Conservation (phyloP, 2,888 invertebrate species). For the Phrixothrix hirtus region DNA sequence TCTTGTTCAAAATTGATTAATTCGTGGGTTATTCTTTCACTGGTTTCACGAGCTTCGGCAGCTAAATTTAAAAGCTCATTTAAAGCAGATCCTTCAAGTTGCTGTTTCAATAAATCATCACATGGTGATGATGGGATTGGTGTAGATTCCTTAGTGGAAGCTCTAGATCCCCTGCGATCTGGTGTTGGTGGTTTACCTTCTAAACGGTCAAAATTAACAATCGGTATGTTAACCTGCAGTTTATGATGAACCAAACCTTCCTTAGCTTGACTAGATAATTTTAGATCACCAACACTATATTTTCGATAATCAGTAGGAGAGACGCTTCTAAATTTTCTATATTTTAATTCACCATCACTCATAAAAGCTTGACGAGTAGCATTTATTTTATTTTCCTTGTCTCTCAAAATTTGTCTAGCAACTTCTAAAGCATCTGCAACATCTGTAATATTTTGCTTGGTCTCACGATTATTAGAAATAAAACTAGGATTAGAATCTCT, state of each 20-base stretch:
- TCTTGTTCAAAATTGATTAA: constrained; percentile 51
- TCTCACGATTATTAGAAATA: constrained; percentile 34
- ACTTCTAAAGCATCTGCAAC: constrained; percentile 57
- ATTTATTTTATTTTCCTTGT: constrained; percentile 51
- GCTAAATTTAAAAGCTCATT: constrained; percentile 76
- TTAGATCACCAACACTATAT: constrained; percentile 50
- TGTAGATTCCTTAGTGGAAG: constrained; percentile 44
- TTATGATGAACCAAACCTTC: constrained; percentile 35
- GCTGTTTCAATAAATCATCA: constrained; percentile 8
- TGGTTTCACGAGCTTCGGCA: constrained; percentile 75
- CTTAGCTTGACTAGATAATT: constrained; percentile 26
- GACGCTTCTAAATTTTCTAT: constrained; percentile 31
- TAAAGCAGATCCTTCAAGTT: constrained; percentile 50
- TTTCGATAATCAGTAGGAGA: constrained; percentile 34
- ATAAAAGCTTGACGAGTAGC: constrained; percentile 50
- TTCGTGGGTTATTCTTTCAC: constrained; percentile 66
- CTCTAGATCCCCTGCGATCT: constrained; percentile 37
- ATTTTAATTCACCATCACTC: constrained; percentile 52
- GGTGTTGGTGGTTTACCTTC: constrained; percentile 47
- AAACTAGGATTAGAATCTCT: constrained; percentile 58
- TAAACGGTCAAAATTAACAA: constrained; percentile 37
- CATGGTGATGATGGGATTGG: constrained; percentile 29
- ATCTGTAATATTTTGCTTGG: constrained; percentile 46
- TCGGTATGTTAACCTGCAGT: constrained; percentile 34
- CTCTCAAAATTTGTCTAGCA: constrained; percentile 53